Percentiles rank a stretch among this genome's conserved stretches.
These are phyloP conservation scores for Varanus komodoensis DNA, from an alignment of 2,113 vertebrate genomes.

Conservation along the genomic window DNA sequence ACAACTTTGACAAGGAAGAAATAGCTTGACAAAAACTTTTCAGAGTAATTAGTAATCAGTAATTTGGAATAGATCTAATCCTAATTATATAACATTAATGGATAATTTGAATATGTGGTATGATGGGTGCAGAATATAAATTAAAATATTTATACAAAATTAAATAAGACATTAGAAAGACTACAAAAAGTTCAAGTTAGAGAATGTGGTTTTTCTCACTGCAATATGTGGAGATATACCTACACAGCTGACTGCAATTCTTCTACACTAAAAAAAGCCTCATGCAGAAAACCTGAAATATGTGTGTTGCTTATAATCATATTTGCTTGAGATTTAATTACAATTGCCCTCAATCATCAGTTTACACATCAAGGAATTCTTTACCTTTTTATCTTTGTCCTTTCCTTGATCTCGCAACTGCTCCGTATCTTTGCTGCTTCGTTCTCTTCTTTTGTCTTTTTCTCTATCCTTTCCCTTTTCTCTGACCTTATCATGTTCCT, in stretches of 20 bases:
- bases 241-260: not conserved
- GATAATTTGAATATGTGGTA: too few species aligned
- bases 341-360: not conserved
- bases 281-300: not conserved
- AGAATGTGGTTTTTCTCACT: not conserved
- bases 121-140: too few species aligned
- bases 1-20: too few species aligned
- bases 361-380: not conserved
- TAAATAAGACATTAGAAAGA: too few species aligned
- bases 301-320: not conserved
- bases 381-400: constrained; percentile 80
- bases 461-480: constrained; percentile 67
- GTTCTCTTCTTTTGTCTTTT: constrained; percentile 70
- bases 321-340: not conserved
- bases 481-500: constrained; percentile 54
- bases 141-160: too few species aligned
- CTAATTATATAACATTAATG: too few species aligned
- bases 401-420: constrained; percentile 61
- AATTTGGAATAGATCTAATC: too few species aligned
- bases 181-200: not conserved
- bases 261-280: not conserved
- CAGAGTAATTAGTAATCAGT: too few species aligned
- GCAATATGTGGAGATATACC: too few species aligned
- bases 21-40: too few species aligned
- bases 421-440: constrained; percentile 69